Evolutionary conservation across 2,113 vertebrate genomes (phyloP), one percentile per base, ranked within the genome.

Genomic region (Shinisaurus crocodilurus): DNA sequence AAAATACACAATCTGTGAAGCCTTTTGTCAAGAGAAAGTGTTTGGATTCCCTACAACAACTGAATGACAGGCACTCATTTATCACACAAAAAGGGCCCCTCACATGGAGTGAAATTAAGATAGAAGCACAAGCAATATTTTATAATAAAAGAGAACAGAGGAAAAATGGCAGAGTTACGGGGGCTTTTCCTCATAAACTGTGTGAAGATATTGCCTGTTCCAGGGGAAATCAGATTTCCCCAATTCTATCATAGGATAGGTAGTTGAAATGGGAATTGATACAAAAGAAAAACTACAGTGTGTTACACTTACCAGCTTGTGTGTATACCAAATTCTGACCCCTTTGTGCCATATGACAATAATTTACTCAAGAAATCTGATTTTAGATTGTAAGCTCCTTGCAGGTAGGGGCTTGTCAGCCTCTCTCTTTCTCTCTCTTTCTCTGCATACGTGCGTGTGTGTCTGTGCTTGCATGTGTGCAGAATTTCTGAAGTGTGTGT

Each of bases 231-330:
- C 0, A 87, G 76, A 80, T 27, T 81, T 12, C 20, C 60, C 1
- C 40, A 67, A 1, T 37, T 74, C 40, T 74, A 25, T 60, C 67
- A 65, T 0, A 1, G 4, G 57, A 65, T 0, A 1, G 4, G 57
- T 54, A 1, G 81, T 45, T 82, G 2, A 65, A 90, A 70, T 76
- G 13, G 2, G 18, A 32, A 57, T 0, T 67, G 40, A 9, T 57
- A 0, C 32, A 48, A 54, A 0, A 86, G 18, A 86, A 1, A 9
- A 10, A 2, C 2, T 74, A 1, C 25, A 0, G n/a, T n/a, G n/a
- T n/a, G n/a, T 2, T 91, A 82, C 43, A 54, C 12, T 4, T 0
- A 13, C 77, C 77, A 0, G 45, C 80, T 88, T 0, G 0, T 1
- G 3, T 34, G 2, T 54, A 76, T 8, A 23, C 79, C 0, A 83